These are phyloP conservation scores for Syrista parreyssii DNA, from an alignment of 2,888 invertebrate genomes.

Conservation along the genomic window DNA sequence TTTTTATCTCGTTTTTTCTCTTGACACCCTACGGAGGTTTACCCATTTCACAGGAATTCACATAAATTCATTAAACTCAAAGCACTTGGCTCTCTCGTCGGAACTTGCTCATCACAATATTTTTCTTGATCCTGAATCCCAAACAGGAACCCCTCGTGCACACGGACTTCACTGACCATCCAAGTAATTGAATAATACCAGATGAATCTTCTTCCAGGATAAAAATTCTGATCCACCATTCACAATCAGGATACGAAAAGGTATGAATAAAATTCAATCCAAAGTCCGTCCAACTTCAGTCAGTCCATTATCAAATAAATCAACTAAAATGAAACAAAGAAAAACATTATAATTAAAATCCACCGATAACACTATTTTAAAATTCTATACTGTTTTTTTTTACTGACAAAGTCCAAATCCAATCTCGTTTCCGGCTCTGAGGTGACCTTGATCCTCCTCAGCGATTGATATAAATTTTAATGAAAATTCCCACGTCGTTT, in stretches of 20 bases:
- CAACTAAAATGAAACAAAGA: background rate
- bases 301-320: background rate
- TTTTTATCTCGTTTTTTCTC: conserved; percentile 1
- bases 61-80: background rate
- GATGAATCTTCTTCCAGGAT: background rate
- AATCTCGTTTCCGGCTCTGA: background rate
- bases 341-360: background rate
- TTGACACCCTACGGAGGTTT: background rate
- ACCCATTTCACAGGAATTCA: background rate
- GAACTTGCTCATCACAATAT: background rate
- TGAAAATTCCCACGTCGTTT: background rate
- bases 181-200: background rate
- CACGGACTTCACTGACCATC: background rate
- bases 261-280: background rate
- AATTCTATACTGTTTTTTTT: background rate
- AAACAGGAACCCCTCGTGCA: background rate
- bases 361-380: background rate
- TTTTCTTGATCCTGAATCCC: background rate
- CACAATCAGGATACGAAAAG: background rate
- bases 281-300: background rate
- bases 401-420: background rate
- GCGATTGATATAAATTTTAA: background rate
- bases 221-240: background rate
- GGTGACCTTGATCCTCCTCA: background rate
- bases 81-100: background rate